Evolutionary conservation across 2,888 invertebrate genomes (phyloP).

Genomic region (Calliphora vomitoria): DNA sequence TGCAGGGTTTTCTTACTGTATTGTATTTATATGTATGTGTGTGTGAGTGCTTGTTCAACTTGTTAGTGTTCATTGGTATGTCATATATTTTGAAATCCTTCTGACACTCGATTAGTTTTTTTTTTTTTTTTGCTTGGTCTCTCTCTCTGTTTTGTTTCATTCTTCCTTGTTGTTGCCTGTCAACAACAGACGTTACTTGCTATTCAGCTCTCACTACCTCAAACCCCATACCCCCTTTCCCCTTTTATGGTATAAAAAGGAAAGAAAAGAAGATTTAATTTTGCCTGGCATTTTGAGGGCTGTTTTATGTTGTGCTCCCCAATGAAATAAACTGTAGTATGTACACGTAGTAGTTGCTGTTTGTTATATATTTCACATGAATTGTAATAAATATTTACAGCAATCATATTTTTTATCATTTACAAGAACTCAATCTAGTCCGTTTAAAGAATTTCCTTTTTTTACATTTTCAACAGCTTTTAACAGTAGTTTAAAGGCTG

Average conservation of each 20-base stretch:
- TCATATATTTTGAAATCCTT: slow-evolving; percentile 68
- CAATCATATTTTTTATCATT: slow-evolving; percentile 17
- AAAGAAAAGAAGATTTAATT: slow-evolving; percentile 25
- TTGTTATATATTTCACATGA: slow-evolving; percentile 18
- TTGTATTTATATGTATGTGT: neutral
- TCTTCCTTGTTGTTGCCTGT: slow-evolving; percentile 44
- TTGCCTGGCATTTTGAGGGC: slow-evolving; percentile 19
- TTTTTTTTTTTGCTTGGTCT: neutral
- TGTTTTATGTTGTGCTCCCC: neutral
- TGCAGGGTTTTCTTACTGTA: too few relatives aligned
- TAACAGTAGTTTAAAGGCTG: neutral
- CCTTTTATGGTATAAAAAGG: neutral
- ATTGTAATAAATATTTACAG: slow-evolving; percentile 3
- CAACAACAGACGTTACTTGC: slow-evolving; percentile 53
- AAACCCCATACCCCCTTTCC: too few relatives aligned
- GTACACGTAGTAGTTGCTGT: neutral
- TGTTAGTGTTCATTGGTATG: slow-evolving; percentile 63
- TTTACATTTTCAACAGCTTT: neutral
- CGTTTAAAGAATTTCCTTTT: neutral
- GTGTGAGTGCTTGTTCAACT: neutral
- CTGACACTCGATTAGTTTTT: slow-evolving; percentile 69
- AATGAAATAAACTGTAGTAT: neutral
- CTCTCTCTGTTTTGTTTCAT: slow-evolving; percentile 24
- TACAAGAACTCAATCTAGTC: neutral
- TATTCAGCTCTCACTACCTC: slow-evolving; percentile 1